Conservation (phyloP, 2,797 vertebrate species). For the Eulemur mongoz region DNA sequence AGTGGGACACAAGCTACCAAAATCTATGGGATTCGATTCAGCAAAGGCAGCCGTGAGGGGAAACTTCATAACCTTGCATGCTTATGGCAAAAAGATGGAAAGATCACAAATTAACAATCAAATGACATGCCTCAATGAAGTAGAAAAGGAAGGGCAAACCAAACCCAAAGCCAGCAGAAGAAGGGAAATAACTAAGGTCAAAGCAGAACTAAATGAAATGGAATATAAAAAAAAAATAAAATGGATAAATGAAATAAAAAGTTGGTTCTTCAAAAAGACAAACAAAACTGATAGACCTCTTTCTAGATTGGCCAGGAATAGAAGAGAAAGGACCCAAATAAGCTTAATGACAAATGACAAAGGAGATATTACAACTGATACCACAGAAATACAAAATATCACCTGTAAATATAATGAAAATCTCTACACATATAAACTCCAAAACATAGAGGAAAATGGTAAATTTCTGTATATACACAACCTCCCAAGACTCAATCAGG, state of each 20-base stretch:
- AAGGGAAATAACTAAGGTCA: no score
- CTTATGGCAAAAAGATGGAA: no score
- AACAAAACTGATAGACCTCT: background rate
- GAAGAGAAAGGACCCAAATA: background rate
- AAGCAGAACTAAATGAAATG: no score
- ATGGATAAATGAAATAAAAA: background rate
- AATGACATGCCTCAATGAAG: no score
- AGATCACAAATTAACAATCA: no score
- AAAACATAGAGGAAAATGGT: background rate
- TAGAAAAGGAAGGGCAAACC: no score
- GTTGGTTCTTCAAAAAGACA: background rate
- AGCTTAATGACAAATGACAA: background rate
- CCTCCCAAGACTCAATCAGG: background rate
- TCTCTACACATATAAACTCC: background rate
- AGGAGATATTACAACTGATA: background rate
- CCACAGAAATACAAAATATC: background rate
- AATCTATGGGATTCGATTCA: no score
- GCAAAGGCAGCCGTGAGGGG: no score
- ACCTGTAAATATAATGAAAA: background rate
- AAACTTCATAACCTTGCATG: no score
- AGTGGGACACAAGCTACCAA: no score
- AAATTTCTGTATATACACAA: background rate
- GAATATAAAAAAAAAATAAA: background rate
- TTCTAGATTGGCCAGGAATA: background rate
- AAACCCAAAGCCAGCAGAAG: no score